Conservation (phyloP, 2,888 invertebrate genomes). For the Sisyra terminalis region DNA sequence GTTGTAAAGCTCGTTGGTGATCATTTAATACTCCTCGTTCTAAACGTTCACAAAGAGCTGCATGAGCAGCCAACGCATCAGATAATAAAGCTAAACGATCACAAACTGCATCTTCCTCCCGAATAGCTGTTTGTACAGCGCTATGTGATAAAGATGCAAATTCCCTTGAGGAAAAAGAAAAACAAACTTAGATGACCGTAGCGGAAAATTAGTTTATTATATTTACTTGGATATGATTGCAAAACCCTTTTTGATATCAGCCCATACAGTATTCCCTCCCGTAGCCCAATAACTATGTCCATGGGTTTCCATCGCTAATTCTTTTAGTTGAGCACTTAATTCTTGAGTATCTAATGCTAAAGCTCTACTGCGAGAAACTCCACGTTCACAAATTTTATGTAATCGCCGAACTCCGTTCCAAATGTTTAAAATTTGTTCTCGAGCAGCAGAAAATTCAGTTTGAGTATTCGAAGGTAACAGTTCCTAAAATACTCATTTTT, state of each 20-base stretch:
- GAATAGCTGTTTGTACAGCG: conserved; percentile 31
- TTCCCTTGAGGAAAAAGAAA: conserved; percentile 24
- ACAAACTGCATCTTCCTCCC: conserved; percentile 36
- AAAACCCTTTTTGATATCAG: conserved; percentile 34
- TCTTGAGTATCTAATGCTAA: conserved; percentile 36
- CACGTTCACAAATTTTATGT: conserved; percentile 33
- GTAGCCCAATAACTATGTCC: conserved; percentile 16
- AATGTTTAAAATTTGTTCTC: conserved; percentile 36
- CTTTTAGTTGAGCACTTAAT: conserved; percentile 31
- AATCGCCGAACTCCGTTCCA: conserved; percentile 34
- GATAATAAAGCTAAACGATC: conserved; percentile 34
- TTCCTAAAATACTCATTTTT: conserved; percentile 21
- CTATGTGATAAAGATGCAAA: conserved; percentile 30
- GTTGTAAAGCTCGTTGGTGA: conserved; percentile 40
- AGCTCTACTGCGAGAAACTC: conserved; percentile 22
- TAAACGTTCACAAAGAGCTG: conserved; percentile 40
- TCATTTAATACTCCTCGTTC: conserved; percentile 42
- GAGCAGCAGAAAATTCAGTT: conserved; percentile 35
- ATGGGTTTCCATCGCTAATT: conserved; percentile 23
- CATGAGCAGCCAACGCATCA: conserved; percentile 35
- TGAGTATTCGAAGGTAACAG: conserved; percentile 34
- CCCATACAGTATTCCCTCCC: conserved; percentile 23
- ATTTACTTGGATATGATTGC: conserved; percentile 30
- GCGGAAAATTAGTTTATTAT: background rate
- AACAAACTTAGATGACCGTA: conserved; percentile 6